Evolutionary conservation across 2,113 vertebrate species (phyloP), one percentile per base, ranked within the genome.

Genomic region (Daboia siamensis): DNA sequence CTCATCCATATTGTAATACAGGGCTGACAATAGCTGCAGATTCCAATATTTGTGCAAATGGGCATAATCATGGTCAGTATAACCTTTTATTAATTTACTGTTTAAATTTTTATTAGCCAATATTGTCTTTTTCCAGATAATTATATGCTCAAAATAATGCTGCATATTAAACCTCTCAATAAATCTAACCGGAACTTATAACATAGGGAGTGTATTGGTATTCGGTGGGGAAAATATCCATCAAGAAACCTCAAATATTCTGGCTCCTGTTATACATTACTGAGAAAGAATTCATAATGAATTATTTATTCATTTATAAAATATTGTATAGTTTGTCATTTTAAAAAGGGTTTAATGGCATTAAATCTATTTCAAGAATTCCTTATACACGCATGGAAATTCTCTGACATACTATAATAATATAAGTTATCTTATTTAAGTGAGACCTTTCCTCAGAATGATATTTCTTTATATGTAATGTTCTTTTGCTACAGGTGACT

Each of bases 401-500:
- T 80, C n/a, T 39, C 2, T 39, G n/a, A 80, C 69, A 80, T 56
- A 56, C 55, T 24, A 86, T 39, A 55, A 56, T 44, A 33, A 29
- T 51, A 39, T 39, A 80, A 88, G 5, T 24, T 29, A 26, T 5
- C 23, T 48, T 88, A 74, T 26, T 88, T 88, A 0, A 21, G 46
- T n/a, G 24, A 1, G 13, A 15, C 8, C 9, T 91, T 69, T 94
- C 64, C 33, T 55, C 0, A 69, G 33, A 86, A 90, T 69, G 64
- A 69, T 93, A 46, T 55, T 0, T 90, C 80, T 29, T 21, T 48
- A 0, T 90, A 24, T 93, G 2, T 69, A 55, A 94, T 92, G 39
- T 23, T 94, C n/a, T 90, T 86, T 96, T 6, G 93, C 97, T 98
- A 52, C 94, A 99, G 99, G 99, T 99, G 44, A 99, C 99, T 10